Percentiles rank a stretch among this genome's conserved stretches.
phyloP scores from a whole-genome alignment of 2,888 invertebrate species.

The Xylocampa areola region DNA sequence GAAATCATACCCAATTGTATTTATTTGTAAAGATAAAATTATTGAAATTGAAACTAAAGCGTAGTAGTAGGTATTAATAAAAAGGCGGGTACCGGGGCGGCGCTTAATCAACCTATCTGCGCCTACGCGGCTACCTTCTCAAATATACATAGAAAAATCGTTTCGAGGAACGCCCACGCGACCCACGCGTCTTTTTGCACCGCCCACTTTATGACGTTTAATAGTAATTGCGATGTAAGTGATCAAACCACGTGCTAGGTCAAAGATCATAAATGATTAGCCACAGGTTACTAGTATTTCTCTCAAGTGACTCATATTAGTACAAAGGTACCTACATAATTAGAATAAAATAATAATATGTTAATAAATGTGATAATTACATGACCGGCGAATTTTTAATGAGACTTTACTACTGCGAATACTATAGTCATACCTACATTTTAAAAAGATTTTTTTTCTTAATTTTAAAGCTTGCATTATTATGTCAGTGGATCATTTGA shows the following conservation, averaged over 20 bases:
- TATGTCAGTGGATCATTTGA: too few species aligned
- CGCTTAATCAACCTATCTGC: neutral
- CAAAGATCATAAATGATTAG: constrained; percentile 16
- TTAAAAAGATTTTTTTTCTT: too few species aligned
- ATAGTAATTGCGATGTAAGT: constrained; percentile 1
- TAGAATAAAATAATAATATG: too few species aligned
- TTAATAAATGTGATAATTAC: neutral
- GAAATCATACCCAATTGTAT: too few species aligned
- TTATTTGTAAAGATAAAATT: too few species aligned
- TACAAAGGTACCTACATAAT: too few species aligned
- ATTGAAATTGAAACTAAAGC: constrained; percentile 14
- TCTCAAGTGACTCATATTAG: constrained; percentile 11
- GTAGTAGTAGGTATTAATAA: neutral
- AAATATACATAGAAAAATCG: neutral
- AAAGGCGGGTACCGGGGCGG: neutral
- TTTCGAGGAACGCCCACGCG: constrained; percentile 14
- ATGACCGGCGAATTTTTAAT: too few species aligned
- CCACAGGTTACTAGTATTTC: constrained; percentile 34
- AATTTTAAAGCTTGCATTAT: too few species aligned
- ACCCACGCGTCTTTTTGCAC: neutral
- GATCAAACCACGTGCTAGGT: constrained; percentile 24
- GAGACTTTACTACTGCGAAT: too few species aligned
- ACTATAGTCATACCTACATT: too few species aligned
- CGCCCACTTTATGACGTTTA: constrained; percentile 18
- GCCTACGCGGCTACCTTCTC: neutral